Evolutionary conservation across 2,888 invertebrate species (phyloP), one percentile per base, ranked within the genome.

Genomic region (Mycalesis mineus): DNA sequence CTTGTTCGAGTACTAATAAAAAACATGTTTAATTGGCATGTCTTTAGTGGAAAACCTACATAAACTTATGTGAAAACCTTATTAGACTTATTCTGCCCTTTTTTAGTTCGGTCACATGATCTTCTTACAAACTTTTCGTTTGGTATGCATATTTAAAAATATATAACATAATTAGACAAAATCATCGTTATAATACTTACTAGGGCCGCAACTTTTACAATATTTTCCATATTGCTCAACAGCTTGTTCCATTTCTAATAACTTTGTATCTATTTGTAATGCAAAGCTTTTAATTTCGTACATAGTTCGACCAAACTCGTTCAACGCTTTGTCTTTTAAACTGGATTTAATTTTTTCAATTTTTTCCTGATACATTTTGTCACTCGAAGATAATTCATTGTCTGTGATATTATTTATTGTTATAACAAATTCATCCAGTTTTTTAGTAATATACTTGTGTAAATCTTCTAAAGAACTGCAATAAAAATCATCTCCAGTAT

Each of bases 251-350:
- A 67, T 14, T 36, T 59, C 49, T 33, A 63, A 55, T 7, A 69
- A 48, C 40, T 65, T 58, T 7, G 47, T 42, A 57, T 68, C 68
- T 17, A 65, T 55, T 28, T 58, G 49, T 22, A 62, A 3, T 8
- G 37, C 62, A 28, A 57, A 39, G 37, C 60, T 51, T 58, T 61
- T 62, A 36, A 64, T 63, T 14, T 78, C 70, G 36, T 75, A 78
- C 76, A 80, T 78, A 7, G 69, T 67, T 9, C 37, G 50, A 11
- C 74, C 74, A 52, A 75, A 78, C 40, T 69, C 48, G 42, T 67
- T 62, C 3, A 76, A 54, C 9, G 72, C 75, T n/a, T 62, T 58
- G 11, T 70, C 58, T 63, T 74, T 75, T 7, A 79, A 47, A 11
- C 68, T 57, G 5, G 57, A 61, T 57, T 69, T 69, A 9, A 72